Evolutionary conservation across 2,888 invertebrate species (phyloP), one percentile per base, ranked within the genome.

Genomic region (Ornithoptera alexandrae): DNA sequence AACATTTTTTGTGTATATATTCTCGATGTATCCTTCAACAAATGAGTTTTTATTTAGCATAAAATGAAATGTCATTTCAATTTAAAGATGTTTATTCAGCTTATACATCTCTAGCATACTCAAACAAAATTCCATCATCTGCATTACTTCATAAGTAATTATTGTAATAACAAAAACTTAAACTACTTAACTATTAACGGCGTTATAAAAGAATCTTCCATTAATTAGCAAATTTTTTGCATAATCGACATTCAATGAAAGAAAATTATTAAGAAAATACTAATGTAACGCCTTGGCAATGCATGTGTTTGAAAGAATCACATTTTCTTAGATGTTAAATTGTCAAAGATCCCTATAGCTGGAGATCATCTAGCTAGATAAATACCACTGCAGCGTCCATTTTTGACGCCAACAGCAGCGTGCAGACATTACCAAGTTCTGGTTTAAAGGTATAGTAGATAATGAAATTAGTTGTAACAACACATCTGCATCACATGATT

Each of bases 61-160:
- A 1, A 39, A 39, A 39, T 39, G 39, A 39, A 39, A 39, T 10
- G 10, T 39, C 39, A 39, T 7, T 50, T 50, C 18, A 17, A 17
- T 78, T 79, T 84, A 83, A 84, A 85, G 79, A 86, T 71, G 71
- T 88, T 85, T 88, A 87, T 84, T 88, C 78, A 81, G 84, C 88
- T 88, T 88, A 88, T 77, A 87, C 85, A 84, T 84, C 78, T 87
- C 81, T 84, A 87, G 79, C 83, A 85, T 82, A 86, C 84, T 86
- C 75, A 86, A 89, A 89, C 88, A 87, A 86, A 89, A 87, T 84
- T 81, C 80, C 83, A 79, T 79, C 77, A 76, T 76, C 72, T 74
- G 46, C 80, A 86, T 85, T 86, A 89, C 89, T 89, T 89, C 78
- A 81, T 76, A 89, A 89, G 90, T 86, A 90, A 88, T 78, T 82